Base-by-base conservation (phyloP, 2,888 invertebrate species). In the Netelia melanura region DNA sequence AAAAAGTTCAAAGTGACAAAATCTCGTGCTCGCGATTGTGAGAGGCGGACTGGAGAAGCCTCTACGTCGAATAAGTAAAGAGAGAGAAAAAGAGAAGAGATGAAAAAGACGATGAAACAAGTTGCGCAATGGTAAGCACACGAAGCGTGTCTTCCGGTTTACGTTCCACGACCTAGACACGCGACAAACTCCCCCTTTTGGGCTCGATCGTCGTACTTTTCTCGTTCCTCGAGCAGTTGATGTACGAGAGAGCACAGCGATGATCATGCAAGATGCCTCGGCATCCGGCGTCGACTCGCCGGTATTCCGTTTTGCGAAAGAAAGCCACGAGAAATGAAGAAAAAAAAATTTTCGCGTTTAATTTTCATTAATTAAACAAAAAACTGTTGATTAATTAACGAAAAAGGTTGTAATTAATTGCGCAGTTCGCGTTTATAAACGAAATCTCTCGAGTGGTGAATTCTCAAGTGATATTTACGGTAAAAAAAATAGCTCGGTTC, bases 121-220 rank as follows among this genome's bases (percentile, higher is more conserved):
- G 86, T 89, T 89, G 89, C 89, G 88, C 89, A 89, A 90, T 90
- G 88, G 87, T 86, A 88, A 87, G 88, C 89, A 90, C 89, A 89
- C 89, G 89, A 88, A 92, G 91, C 93, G 92, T 92, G 88, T 91
- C 92, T 92, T 92, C 92, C 92, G 93, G 91, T 90, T 90, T 89
- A 88, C 88, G 89, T 89, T 89, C 84, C 84, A 84, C 85, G 88
- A 86, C 87, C 88, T 88, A 89, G 91, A 91, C 91, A 91, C 91
- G 91, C 92, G 92, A 92, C 91, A 92, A 90, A 90, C 85, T 87
- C 84, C 74, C 80, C 77, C 54, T 43, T 58, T 67, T 68, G 38
- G 44, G 43, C 71, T 44, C 71, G 72, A 58, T 78, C 62, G 64
- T 86, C 83, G 70, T 85, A 70, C 67, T 74, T 56, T 72, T 70